A percentile compares a stretch with the other conserved stretches of the same genome.
These are phyloP conservation scores for Drosophila stalkeri DNA, from an alignment of 2,888 invertebrate genomes.

Conservation along the genomic window DNA sequence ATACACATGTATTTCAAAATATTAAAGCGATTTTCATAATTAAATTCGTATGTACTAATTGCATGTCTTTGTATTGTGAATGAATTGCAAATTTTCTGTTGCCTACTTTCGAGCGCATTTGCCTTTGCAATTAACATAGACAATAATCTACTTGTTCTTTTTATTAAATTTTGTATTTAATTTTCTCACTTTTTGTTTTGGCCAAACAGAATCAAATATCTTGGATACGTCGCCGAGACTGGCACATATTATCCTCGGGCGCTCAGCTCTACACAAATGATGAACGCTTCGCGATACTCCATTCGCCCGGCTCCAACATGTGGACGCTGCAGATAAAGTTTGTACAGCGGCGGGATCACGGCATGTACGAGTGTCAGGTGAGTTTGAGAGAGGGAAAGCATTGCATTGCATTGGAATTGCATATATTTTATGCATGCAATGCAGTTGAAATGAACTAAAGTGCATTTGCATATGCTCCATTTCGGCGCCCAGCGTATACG, in stretches of 20 bases:
- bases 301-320: conserved; percentile 95
- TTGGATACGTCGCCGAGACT: conserved; percentile 96
- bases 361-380: conserved; percentile 97
- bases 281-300: conserved; percentile 92
- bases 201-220: conserved; percentile 90
- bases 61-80: conserved; percentile 37
- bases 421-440: conserved; percentile 72
- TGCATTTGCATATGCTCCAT: conserved; percentile 73
- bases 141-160: conserved; percentile 21
- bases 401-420: conserved; percentile 30
- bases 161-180: not conserved
- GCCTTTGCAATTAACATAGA: conserved; percentile 28
- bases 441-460: conserved; percentile 80
- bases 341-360: conserved; percentile 96
- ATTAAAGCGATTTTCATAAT: conserved; percentile 24
- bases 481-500: conserved; percentile 35
- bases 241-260: conserved; percentile 96
- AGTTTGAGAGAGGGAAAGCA: conserved; percentile 51
- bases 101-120: conserved; percentile 46
- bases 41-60: conserved; percentile 53
- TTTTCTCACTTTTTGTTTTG: conserved; percentile 29
- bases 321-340: conserved; percentile 98
- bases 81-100: conserved; percentile 27
- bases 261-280: conserved; percentile 96
- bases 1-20: too few relatives aligned